Base-by-base conservation (phyloP, 2,888 invertebrate species). In the Platerodrilus igneus region DNA sequence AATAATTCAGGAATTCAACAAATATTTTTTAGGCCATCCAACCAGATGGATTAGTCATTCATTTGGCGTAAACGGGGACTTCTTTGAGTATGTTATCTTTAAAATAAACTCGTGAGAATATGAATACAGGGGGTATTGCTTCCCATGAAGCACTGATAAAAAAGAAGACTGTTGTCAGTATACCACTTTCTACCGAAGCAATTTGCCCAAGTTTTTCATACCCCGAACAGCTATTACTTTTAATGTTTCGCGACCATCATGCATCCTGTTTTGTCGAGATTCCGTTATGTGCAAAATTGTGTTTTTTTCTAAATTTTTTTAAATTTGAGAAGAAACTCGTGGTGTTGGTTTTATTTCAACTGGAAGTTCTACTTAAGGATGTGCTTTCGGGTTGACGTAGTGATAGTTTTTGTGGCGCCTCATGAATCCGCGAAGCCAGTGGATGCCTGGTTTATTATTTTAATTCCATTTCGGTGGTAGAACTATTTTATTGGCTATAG, bases 371-470 rank as follows among this genome's bases (percentile, higher is more conserved):
- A 43, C 14, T 8, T 29, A 40, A 2, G n/a, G n/a, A n/a, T n/a
- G 44, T 40, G 23, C 27, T 40, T 25, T 31, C 44, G 16, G 39
- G 35, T 25, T 35, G 28, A 23, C 35, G 17, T 8, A 40, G 14
- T 2, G 35, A 21, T 19, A 44, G 29, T 14, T 35, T 18, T 21
- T 40, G 17, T 44, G 27, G 29, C 39, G 14, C 9, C 21, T 35
- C 19, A 43, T 29, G 20, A 43, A 43, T 1, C 39, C 39, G 17
- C 22, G 35, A 14, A 44, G 30, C 39, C 44, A 44, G 9, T 44
- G 18, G 29, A 36, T 29, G 32, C 38, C 37, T 14, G 42, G 38
- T 23, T 28, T 44, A n/a, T n/a, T n/a, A n/a, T n/a, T 19, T 17
- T 37, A 28, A 10, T 26, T 40, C 34, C 26, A 39, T 19, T 39